Base-by-base conservation (phyloP, 2,113 vertebrate species). In the Tiliqua scincoides region DNA sequence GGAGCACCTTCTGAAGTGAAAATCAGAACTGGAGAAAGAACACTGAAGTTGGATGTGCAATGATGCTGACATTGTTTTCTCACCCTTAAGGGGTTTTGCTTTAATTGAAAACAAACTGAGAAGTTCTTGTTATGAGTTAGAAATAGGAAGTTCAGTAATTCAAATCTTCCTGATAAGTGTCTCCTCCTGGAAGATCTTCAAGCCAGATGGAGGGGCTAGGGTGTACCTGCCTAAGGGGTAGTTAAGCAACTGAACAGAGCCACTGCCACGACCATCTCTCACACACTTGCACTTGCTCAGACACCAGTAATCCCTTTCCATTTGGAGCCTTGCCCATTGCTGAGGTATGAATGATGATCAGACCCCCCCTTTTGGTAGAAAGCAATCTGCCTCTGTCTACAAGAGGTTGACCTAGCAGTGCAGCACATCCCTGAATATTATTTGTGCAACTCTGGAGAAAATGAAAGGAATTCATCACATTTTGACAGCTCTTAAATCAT, bases 381-480 rank as follows among this genome's bases (percentile, higher is more conserved):
- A 5, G 40, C 7, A 1, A 5, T 89, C 68, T 87, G n/a, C 73
- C 86, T 70, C 21, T 1, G 23, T 86, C 61, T 21, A 23, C 48
- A 18, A 35, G 30, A 40, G 48, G 61, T 35, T 71, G 89, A 77
- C 20, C 74, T 75, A 87, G 61, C 3, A 11, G 10, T 1, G 81
- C 73, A 70, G 18, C 67, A 76, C 77, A n/a, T 11, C 30, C 23
- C 80, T 86, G 27, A 35, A 14, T 54, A 79, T 84, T 79, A 81
- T 88, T 88, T 88, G 25, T 79, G 61, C 80, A 84, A 74, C 32
- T 57, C 61, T 37, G 74, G 70, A 80, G 87, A 79, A 84, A 88
- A 79, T 57, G 75, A 84, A 88, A 88, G 25, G 59, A 84, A 88
- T 84, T 84, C 72, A 84, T 86, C 43, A 88, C 23, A 79, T 84